Evolutionary conservation across 2,113 vertebrate genomes (phyloP).

Genomic region (Chiloscyllium plagiosum): DNA sequence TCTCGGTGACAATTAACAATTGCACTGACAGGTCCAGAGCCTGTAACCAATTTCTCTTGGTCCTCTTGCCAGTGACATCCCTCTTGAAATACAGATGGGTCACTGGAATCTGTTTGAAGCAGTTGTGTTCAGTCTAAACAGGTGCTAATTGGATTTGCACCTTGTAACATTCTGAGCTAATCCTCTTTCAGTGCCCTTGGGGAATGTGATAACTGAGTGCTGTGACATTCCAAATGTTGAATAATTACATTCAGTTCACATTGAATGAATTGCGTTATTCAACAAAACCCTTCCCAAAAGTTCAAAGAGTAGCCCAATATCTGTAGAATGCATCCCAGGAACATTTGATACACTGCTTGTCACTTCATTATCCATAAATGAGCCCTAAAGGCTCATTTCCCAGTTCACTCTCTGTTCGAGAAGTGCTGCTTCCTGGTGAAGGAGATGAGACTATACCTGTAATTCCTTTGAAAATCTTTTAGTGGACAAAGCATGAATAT

Average conservation of each 20-base stretch:
- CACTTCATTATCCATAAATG: neutral
- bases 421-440: neutral
- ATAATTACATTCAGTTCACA: conserved; percentile 1
- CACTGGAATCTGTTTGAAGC: conserved; percentile 2
- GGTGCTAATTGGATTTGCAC: neutral
- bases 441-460: neutral
- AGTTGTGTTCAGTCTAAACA: neutral
- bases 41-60: neutral
- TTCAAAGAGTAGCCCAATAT: neutral
- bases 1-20: neutral
- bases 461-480: neutral
- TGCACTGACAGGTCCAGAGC: neutral
- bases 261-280: neutral
- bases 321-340: neutral
- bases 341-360: neutral
- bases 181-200: neutral
- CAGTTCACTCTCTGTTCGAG: neutral
- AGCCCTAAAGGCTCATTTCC: neutral
- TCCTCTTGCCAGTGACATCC: neutral
- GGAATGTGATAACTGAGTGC: conserved; percentile 23
- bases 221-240: neutral
- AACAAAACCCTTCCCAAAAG: neutral
- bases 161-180: neutral
- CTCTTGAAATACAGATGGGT: neutral
- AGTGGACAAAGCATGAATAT: too few relatives aligned